Conservation (phyloP, 2,888 invertebrate genomes). For the Philereme vetulata region DNA sequence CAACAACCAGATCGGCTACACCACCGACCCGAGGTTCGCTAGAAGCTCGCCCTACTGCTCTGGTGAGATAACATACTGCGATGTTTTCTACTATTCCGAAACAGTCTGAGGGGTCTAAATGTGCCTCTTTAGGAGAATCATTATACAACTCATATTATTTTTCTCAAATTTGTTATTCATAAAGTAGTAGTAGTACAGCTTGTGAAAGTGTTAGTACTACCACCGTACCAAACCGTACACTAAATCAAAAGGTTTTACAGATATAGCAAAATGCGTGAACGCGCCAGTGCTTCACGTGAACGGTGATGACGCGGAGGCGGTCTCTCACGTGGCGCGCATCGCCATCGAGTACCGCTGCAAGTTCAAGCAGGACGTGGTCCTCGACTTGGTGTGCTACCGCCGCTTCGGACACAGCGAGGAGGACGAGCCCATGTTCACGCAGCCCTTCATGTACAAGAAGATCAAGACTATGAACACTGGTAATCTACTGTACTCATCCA, state of each 20-base stretch:
- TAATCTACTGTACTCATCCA: slow-evolving; percentile 32
- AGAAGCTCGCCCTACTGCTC: slow-evolving; percentile 96
- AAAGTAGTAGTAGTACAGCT: too few species aligned
- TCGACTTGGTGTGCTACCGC: slow-evolving; percentile 93
- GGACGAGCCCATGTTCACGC: slow-evolving; percentile 97
- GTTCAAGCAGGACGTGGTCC: slow-evolving; percentile 93
- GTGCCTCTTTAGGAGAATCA: too few species aligned
- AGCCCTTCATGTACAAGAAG: slow-evolving; percentile 96
- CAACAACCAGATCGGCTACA: slow-evolving; percentile 94
- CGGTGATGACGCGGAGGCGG: slow-evolving; percentile 96
- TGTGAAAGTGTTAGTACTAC: too few species aligned
- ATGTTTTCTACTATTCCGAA: too few species aligned
- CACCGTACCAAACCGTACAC: too few species aligned
- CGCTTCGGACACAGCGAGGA: slow-evolving; percentile 97
- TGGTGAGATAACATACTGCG: slow-evolving; percentile 49
- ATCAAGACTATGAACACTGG: slow-evolving; percentile 86
- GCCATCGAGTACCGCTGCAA: slow-evolving; percentile 95
- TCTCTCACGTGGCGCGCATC: slow-evolving; percentile 93
- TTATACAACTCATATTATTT: too few species aligned
- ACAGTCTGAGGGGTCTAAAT: too few species aligned
- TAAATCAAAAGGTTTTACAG: slow-evolving; percentile 44
- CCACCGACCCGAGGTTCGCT: slow-evolving; percentile 94
- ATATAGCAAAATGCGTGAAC: slow-evolving; percentile 95
- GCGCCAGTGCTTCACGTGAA: slow-evolving; percentile 98
- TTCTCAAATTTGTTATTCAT: too few species aligned